phyloP scores from a whole-genome alignment of 2,797 vertebrate species.

The Poeciliopsis infans region DNA sequence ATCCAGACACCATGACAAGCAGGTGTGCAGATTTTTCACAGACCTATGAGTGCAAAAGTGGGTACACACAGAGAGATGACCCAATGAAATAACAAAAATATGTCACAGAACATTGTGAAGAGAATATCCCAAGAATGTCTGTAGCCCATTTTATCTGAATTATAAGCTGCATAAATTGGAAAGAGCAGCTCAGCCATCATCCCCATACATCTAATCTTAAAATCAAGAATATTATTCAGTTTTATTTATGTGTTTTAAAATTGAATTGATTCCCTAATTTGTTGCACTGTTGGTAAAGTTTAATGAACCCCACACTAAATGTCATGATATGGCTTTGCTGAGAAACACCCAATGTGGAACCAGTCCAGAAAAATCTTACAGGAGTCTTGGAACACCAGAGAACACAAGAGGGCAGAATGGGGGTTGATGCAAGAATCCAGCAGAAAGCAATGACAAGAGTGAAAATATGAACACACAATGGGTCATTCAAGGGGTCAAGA shows the following conservation, averaged over 20 bases:
- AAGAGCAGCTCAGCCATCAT: not conserved
- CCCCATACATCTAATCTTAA: not conserved
- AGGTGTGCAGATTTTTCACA: constrained; percentile 27
- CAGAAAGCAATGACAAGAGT: not conserved
- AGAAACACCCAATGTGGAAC: not conserved
- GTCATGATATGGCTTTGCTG: not conserved
- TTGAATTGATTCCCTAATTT: not conserved
- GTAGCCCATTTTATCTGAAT: not conserved
- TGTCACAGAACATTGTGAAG: not conserved
- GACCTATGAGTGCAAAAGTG: constrained; percentile 28
- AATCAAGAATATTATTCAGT: not conserved
- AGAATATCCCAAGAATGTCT: constrained; percentile 8
- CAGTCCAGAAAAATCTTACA: not conserved
- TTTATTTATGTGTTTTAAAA: not conserved
- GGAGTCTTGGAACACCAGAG: not conserved
- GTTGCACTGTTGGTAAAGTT: not conserved
- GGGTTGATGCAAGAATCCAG: not conserved
- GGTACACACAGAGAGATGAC: constrained; percentile 5
- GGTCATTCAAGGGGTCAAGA: not conserved
- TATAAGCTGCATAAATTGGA: constrained; percentile 7
- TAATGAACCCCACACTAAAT: not conserved
- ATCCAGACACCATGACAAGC: constrained; percentile 35
- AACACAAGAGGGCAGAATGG: not conserved
- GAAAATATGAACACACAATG: not conserved
- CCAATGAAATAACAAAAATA: constrained; percentile 17